Conservation (phyloP, 2,888 invertebrate species). For the Fragum fragum region DNA sequence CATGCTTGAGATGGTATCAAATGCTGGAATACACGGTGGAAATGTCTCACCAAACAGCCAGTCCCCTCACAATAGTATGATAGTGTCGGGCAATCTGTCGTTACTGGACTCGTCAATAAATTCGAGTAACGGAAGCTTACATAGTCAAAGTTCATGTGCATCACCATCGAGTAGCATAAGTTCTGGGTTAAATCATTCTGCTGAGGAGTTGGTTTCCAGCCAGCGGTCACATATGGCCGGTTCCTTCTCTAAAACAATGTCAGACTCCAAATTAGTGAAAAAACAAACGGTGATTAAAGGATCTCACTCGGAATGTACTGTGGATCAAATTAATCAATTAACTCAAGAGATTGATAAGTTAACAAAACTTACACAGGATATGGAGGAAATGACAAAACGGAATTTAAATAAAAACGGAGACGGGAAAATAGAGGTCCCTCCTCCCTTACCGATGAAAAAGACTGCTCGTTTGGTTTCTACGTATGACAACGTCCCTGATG, state of each 20-base stretch:
- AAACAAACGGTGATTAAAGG: conserved; percentile 57
- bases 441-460: conserved; percentile 90
- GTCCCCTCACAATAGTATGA: conserved; percentile 70
- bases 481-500: conserved; percentile 90
- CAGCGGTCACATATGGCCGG: conserved; percentile 50
- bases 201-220: conserved; percentile 77
- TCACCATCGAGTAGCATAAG: conserved; percentile 93
- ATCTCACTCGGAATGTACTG: conserved; percentile 74
- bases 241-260: conserved; percentile 71
- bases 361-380: conserved; percentile 80
- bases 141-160: conserved; percentile 71
- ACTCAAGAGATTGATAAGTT: conserved; percentile 80
- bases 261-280: conserved; percentile 70
- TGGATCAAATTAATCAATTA: conserved; percentile 80
- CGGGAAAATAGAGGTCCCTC: conserved; percentile 85
- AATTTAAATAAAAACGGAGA: conserved; percentile 32
- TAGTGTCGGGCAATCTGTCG: conserved; percentile 58
- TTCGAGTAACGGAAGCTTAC: conserved; percentile 66
- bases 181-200: conserved; percentile 95
- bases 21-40: conserved; percentile 49
- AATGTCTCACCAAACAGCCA: conserved; percentile 49
- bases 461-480: conserved; percentile 90
- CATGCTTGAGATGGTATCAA: conserved; percentile 72
- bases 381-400: conserved; percentile 73
- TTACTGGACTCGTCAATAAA: conserved; percentile 59